A percentile compares a stretch with the other conserved stretches of the same genome.
phyloP scores from a whole-genome alignment of 2,797 vertebrate species.

The Halcyon leucocephala region DNA sequence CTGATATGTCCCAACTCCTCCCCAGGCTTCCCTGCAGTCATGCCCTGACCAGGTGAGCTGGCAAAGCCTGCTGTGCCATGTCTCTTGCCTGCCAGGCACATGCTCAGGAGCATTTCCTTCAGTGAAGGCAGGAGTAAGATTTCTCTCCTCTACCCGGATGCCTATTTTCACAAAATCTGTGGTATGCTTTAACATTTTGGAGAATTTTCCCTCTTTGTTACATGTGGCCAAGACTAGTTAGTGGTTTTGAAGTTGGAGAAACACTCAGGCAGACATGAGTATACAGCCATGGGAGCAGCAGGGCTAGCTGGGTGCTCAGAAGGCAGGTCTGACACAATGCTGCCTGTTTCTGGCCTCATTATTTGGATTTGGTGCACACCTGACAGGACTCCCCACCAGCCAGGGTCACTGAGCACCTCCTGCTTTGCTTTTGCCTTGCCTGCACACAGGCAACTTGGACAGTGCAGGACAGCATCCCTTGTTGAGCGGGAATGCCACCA shows the following conservation, averaged over 20 bases:
- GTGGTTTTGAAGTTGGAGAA: not conserved
- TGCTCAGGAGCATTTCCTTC: not conserved
- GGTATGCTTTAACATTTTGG: not conserved
- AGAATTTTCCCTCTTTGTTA: not conserved
- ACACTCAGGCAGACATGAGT: not conserved
- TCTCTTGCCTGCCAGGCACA: not conserved
- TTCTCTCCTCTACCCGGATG: not conserved
- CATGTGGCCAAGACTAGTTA: not conserved
- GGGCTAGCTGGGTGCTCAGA: not conserved
- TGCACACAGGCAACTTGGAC: not conserved
- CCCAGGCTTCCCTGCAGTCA: not conserved
- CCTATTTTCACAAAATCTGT: not conserved
- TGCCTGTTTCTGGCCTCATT: not conserved
- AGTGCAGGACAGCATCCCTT: not conserved
- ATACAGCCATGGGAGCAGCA: not conserved
- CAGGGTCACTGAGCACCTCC: not conserved
- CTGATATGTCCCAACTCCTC: fast-evolving
- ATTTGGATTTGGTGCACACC: not conserved
- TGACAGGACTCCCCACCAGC: not conserved
- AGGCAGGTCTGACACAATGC: not conserved
- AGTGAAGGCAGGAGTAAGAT: not conserved
- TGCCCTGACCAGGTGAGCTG: not conserved
- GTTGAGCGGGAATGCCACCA: not conserved
- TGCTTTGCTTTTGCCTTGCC: not conserved
- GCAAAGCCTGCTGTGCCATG: not conserved